Conservation (phyloP, 1,140 invertebrate species). For the Sweltsa coloradensis region DNA sequence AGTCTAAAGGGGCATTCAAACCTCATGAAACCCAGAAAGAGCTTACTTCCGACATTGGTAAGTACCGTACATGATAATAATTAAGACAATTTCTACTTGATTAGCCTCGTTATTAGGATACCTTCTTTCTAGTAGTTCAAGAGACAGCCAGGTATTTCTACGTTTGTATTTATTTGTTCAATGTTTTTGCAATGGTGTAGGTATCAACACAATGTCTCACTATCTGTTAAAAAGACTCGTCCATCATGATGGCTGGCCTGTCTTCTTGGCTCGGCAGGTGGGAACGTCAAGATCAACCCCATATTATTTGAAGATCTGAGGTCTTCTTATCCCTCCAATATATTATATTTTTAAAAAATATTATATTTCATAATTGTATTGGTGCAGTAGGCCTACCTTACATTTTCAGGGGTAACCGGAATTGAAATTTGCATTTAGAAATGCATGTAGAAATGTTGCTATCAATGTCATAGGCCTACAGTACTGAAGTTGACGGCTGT, state of each 20-base stretch:
- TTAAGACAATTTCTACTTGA: background rate
- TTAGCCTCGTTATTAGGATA: background rate
- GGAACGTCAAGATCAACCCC: background rate
- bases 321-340: background rate
- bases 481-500: too few species aligned
- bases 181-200: background rate
- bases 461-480: too few species aligned
- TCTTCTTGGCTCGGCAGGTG: background rate
- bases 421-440: too few species aligned
- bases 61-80: constrained; percentile 13
- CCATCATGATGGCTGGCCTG: background rate
- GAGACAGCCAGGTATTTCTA: background rate
- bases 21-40: constrained; percentile 34
- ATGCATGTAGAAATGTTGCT: too few species aligned
- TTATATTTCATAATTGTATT: constrained; percentile 1
- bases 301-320: background rate
- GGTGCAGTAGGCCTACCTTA: too few species aligned
- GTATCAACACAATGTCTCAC: background rate
- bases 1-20: constrained; percentile 38
- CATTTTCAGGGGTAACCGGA: too few species aligned
- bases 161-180: background rate
- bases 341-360: background rate
- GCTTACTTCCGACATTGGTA: constrained; percentile 34
- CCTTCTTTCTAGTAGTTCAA: background rate
- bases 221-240: background rate